Conservation (phyloP, 1,140 invertebrate species). For the Chelonus insularis region DNA sequence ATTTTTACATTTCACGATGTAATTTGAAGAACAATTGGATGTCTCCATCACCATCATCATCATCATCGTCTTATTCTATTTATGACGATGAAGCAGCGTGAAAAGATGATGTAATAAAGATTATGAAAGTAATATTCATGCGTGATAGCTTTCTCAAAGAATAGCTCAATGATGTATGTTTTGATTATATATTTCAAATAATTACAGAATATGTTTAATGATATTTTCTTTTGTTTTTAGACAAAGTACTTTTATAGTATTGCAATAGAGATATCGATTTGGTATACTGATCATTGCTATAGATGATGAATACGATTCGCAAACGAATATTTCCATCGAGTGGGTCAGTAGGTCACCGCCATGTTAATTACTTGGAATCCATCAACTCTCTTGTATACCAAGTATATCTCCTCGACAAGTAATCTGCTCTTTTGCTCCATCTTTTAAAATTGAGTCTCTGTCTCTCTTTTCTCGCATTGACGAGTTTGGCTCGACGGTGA, state of each 20-base stretch:
- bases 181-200: not conserved
- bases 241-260: no score
- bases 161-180: not conserved
- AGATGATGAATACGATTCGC: conserved; percentile 3
- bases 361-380: conserved; percentile 51
- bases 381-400: conserved; percentile 33
- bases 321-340: conserved; percentile 45
- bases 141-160: not conserved
- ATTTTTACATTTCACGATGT: not conserved
- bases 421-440: not conserved
- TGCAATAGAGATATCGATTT: no score
- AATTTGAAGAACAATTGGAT: conserved; percentile 1
- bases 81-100: not conserved
- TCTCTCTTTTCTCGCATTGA: conserved; percentile 1
- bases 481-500: conserved; percentile 4
- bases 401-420: conserved; percentile 6
- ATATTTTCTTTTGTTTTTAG: not conserved
- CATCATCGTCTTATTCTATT: not conserved
- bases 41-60: not conserved
- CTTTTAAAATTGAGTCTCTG: not conserved
- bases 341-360: conserved; percentile 52
- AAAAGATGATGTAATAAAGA: not conserved
- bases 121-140: conserved; percentile 1
- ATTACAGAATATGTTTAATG: not conserved
- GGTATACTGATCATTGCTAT: no score